phyloP scores from a whole-genome alignment of 1,140 invertebrate genomes.

The Littorina saxatilis region DNA sequence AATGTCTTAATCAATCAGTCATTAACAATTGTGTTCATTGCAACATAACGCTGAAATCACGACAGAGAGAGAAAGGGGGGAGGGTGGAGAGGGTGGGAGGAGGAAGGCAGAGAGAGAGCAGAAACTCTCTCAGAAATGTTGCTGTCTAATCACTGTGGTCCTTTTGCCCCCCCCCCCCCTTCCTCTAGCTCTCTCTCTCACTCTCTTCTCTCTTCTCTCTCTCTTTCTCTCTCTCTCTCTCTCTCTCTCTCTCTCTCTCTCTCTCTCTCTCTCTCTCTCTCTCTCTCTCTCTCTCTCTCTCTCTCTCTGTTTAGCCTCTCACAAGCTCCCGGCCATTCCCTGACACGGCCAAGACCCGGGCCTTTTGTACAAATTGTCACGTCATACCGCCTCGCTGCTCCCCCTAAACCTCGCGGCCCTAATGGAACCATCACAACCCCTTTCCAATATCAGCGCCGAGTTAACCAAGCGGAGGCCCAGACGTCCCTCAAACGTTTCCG shows the following conservation, averaged over 20 bases:
- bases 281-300: constrained; percentile 19
- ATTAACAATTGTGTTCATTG: too few relatives aligned
- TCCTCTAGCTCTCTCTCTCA: constrained; percentile 13
- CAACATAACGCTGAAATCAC: too few relatives aligned
- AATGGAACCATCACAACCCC: constrained; percentile 15
- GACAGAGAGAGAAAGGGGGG: too few relatives aligned
- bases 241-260: background rate
- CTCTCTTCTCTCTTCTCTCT: background rate
- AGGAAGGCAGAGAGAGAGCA: background rate
- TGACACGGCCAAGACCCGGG: constrained; percentile 3
- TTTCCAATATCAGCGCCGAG: constrained; percentile 25
- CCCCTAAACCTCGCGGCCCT: background rate
- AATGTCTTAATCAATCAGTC: too few relatives aligned
- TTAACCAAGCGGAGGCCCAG: constrained; percentile 14
- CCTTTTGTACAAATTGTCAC: constrained; percentile 30
- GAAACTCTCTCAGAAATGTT: background rate
- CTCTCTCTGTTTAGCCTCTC: background rate
- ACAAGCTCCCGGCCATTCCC: background rate
- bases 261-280: constrained; percentile 20
- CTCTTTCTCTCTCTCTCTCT: constrained; percentile 3
- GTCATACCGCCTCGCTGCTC: constrained; percentile 12
- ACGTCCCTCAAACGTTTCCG: constrained; percentile 28
- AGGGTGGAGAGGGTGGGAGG: background rate
- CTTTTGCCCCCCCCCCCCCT: constrained; percentile 9
- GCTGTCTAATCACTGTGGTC: background rate